Evolutionary conservation across 2,888 invertebrate genomes (phyloP), one percentile per base, ranked within the genome.

Genomic region (Machimus rusticus): DNA sequence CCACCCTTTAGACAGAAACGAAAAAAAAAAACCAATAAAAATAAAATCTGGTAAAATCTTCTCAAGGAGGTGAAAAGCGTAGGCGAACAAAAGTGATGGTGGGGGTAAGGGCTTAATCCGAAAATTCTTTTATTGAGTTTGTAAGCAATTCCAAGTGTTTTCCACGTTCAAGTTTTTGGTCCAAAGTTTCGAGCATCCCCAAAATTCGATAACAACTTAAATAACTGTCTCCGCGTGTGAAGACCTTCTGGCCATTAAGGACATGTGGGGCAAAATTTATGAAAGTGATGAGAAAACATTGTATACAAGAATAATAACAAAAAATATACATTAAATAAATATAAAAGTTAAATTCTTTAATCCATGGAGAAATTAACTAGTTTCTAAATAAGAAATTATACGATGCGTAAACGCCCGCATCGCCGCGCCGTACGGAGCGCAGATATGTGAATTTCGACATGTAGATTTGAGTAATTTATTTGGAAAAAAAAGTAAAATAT

Each of bases 61-160:
- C 16, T 46, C 43, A 46, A 46, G 43, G 43, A 46, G 16, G 12
- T 46, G 43, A 4, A 46, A 39, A 39, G 39, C 12, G 39, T 39
- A 12, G 46, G 46, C 16, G 46, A 51, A 51, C 16, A 1, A 51
- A 51, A 51, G 16, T 16, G 46, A 51, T 51, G 46, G 46, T 4
- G 66, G 46, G 34, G 28, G 43, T 23, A 74, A 81, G 51, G 34
- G 55, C 9, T 66, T 84, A 84, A 84, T 66, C 81, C 81, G 81
- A 51, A 81, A 81, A 81, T 81, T 81, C 81, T 81, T 81, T 81
- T 81, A 81, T 81, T 81, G 81, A 81, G 81, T 81, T 81, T 81
- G 81, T 51, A 81, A 81, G 81, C 81, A 81, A 81, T 55, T 51
- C 55, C 81, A 81, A 81, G 81, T 81, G 81, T 81, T 81, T 81